A percentile compares a stretch with the other conserved stretches of the same genome.
These are phyloP conservation scores for Chloropsis hardwickii DNA, from an alignment of 2,113 vertebrate genomes.

Conservation along the genomic window DNA sequence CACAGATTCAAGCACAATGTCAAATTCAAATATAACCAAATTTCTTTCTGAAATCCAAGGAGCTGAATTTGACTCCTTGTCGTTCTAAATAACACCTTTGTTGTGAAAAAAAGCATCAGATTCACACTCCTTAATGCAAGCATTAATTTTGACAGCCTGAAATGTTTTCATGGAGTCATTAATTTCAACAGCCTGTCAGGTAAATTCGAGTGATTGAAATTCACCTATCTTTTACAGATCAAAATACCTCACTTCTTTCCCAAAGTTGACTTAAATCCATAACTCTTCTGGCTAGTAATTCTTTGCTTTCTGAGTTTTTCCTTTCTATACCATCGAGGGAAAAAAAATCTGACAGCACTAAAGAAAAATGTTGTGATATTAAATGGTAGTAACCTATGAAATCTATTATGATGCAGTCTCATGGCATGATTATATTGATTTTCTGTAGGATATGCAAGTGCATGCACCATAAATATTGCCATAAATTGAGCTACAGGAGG, in stretches of 20 bases:
- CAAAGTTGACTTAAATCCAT: not conserved
- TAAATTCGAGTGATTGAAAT: not conserved
- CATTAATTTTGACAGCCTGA: not conserved
- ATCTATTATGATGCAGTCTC: not conserved
- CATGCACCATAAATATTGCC: not conserved
- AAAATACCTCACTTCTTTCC: not conserved
- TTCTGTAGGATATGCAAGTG: not conserved
- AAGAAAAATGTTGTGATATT: not conserved
- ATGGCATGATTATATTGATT: not conserved
- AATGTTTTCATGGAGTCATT: not conserved
- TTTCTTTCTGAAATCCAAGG: not conserved
- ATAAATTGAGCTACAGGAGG: not conserved
- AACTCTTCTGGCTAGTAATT: not conserved
- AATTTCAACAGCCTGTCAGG: not conserved
- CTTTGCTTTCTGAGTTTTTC: not conserved
- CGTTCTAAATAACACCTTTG: not conserved
- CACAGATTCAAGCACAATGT: not conserved
- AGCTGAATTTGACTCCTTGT: not conserved
- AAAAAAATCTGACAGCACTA: not conserved
- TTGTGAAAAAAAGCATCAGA: not conserved
- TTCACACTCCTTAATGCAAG: not conserved
- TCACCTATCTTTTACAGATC: not conserved
- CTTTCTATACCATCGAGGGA: accelerated
- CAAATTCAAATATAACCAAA: not conserved
- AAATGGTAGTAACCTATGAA: not conserved